phyloP scores from a whole-genome alignment of 2,113 vertebrate genomes.

The Ardeotis arabs region DNA sequence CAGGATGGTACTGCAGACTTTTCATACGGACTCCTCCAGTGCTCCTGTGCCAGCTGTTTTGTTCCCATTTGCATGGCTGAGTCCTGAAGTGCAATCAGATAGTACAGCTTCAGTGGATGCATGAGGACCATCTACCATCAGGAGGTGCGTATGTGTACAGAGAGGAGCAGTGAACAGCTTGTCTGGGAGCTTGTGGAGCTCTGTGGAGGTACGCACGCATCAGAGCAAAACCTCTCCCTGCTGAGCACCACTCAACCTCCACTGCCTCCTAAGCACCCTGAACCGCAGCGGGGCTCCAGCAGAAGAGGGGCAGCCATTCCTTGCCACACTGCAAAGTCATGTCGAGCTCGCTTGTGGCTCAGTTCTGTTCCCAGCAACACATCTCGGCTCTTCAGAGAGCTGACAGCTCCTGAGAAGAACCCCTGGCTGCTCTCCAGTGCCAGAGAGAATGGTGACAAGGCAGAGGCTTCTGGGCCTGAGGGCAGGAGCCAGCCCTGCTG shows the following conservation, averaged over 20 bases:
- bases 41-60: background rate
- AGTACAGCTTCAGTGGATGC: background rate
- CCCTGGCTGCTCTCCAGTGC: background rate
- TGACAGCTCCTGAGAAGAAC: conserved; percentile 12
- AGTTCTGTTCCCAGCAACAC: background rate
- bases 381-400: background rate
- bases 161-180: background rate
- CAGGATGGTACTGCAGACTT: background rate
- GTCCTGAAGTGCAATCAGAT: background rate
- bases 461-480: background rate
- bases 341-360: background rate
- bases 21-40: background rate
- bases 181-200: background rate
- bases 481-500: background rate
- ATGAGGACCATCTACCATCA: background rate
- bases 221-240: background rate
- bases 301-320: background rate
- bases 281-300: background rate
- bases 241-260: background rate
- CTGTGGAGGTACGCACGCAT: accelerated
- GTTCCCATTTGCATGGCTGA: background rate
- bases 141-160: background rate
- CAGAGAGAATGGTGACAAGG: background rate
- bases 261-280: background rate
- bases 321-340: accelerated